Evolutionary conservation across 2,888 invertebrate species (phyloP).

Genomic region (Alloplasta piceator): DNA sequence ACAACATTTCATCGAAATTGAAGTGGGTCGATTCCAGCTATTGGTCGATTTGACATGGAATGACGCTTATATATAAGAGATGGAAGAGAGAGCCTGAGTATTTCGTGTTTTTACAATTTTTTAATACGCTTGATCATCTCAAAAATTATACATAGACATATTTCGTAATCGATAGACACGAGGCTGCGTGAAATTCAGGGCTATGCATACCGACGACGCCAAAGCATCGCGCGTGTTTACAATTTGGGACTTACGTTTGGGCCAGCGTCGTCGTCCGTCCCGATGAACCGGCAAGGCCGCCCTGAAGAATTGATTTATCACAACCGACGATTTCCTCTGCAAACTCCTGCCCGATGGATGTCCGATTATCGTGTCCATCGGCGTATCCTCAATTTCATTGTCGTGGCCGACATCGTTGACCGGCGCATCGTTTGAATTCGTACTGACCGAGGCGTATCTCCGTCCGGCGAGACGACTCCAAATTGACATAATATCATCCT

Average conservation of each 20-base stretch:
- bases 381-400: slow-evolving; percentile 63
- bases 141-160: no score
- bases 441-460: slow-evolving; percentile 85
- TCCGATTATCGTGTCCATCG: slow-evolving; percentile 58
- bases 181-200: no score
- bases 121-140: neutral
- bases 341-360: slow-evolving; percentile 78
- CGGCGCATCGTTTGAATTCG: slow-evolving; percentile 68
- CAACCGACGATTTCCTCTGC: slow-evolving; percentile 82
- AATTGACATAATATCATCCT: slow-evolving; percentile 88
- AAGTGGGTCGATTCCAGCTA: no score
- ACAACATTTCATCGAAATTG: no score
- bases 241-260: slow-evolving; percentile 83
- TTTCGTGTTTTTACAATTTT: neutral
- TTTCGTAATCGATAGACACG: no score
- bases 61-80: no score
- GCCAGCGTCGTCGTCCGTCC: slow-evolving; percentile 81
- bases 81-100: no score
- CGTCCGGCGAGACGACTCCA: slow-evolving; percentile 85
- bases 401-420: slow-evolving; percentile 9
- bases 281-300: slow-evolving; percentile 83
- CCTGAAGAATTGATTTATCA: slow-evolving; percentile 83
- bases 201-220: no score
- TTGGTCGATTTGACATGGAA: no score
- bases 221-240: no score